Base-by-base conservation (phyloP, 2,888 invertebrate species). In the Thysanoteuthis rhombus region DNA sequence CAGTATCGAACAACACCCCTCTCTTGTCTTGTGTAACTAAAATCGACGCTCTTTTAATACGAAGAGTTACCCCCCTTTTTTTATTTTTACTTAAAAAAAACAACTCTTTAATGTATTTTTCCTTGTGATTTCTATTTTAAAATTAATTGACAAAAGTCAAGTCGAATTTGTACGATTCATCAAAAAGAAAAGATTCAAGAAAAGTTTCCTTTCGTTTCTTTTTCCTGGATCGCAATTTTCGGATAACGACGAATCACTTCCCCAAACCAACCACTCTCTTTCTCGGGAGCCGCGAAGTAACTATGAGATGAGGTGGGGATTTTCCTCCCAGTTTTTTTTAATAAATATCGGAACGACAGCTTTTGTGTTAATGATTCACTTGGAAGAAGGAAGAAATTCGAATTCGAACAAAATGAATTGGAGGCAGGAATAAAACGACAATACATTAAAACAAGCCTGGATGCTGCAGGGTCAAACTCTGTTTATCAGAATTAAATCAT, bases 71-170 rank as follows among this genome's bases (percentile, higher is more conserved):
- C 22, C 19, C 47, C 16, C 22, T 32, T 75, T 75, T n/a, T 28
- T 32, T n/a, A 0, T n/a, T n/a, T 75, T 19, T n/a, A 0, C 10
- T 75, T n/a, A n/a, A n/a, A n/a, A n/a, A n/a, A n/a, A n/a, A 12
- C 75, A n/a, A n/a, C 8, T 32, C n/a, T 75, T 75, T 75, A 75
- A 75, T 32, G n/a, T 32, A 75, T 75, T 58, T 25, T 42, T 12
- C n/a, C n/a, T 75, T n/a, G 75, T n/a, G 10, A 75, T 75, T 75
- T 75, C 75, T 32, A 75, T 75, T 75, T 75, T n/a, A 75, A 75
- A 75, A 75, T 75, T 75, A 75, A 75, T 75, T 75, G 75, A 75
- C n/a, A 75, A 75, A 75, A 75, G 75, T 75, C 75, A 75, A n/a
- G 32, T 32, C n/a, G 75, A 75, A 75, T 75, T 75, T 75, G 75